Evolutionary conservation across 2,888 invertebrate species (phyloP).

Genomic region (Hypena proboscidalis): DNA sequence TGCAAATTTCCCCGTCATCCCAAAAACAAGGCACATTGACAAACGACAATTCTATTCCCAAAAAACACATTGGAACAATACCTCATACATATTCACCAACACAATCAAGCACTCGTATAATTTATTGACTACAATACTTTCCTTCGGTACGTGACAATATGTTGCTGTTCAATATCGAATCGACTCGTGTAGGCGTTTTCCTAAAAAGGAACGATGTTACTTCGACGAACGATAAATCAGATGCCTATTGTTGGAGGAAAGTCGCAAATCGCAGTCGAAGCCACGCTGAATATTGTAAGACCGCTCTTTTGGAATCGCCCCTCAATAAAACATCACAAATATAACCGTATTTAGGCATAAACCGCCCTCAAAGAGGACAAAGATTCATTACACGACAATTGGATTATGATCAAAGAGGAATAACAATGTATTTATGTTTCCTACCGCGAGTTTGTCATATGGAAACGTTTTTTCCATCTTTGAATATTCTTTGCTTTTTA

Average conservation of each 20-base stretch:
- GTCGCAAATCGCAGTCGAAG: conserved; percentile 64
- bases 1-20: too few species aligned
- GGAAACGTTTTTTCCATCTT: not conserved
- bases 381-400: conserved; percentile 35
- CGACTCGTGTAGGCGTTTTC: conserved; percentile 55
- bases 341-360: conserved; percentile 36
- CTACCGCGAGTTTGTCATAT: not conserved
- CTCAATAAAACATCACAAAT: conserved; percentile 45
- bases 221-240: conserved; percentile 64
- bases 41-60: conserved; percentile 15
- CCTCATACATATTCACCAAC: conserved; percentile 37
- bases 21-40: conserved; percentile 22
- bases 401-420: conserved; percentile 29
- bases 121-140: conserved; percentile 44
- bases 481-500: not conserved
- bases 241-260: conserved; percentile 60
- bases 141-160: conserved; percentile 43
- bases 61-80: conserved; percentile 11
- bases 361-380: conserved; percentile 21
- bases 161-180: conserved; percentile 50
- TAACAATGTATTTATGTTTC: conserved; percentile 17
- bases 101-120: conserved; percentile 42
- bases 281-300: conserved; percentile 49
- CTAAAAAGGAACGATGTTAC: conserved; percentile 59
- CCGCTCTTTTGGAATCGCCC: conserved; percentile 44